Base-by-base conservation (phyloP, 2,797 vertebrate species). In the Channallabes apus region DNA sequence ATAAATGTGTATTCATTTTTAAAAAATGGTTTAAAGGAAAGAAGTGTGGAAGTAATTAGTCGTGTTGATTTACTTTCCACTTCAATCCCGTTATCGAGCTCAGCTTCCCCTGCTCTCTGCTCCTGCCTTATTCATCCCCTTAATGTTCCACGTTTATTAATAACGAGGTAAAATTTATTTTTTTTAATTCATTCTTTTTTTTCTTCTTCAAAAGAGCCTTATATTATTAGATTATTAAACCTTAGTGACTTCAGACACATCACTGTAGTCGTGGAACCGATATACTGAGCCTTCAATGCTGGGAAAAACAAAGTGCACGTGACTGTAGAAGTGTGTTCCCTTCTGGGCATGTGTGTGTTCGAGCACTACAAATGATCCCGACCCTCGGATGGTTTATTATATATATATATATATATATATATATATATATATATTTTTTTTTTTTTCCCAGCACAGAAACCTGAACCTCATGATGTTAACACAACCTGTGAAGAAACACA, bases 401-500 rank as follows among this genome's bases (percentile, higher is more conserved):
- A 32, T 32, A 32, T 32, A 32, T 32, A 32, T 32, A 32, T 32
- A 32, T 32, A 35, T 32, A 32, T 32, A 32, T 32, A 32, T 32
- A 35, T n/a, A n/a, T n/a, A n/a, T n/a, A n/a, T n/a, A n/a, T n/a
- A n/a, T n/a, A n/a, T n/a, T n/a, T n/a, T 3, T 35, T 3, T 73
- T n/a, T 51, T 75, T 27, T 22, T 7, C 73, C 54, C 51, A 58
- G 73, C 58, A 4, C 12, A 14, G 56, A 61, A 61, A 80, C 82
- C 77, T 65, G 64, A 77, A 86, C 67, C 83, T 62, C 24, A 58
- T 84, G 59, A 58, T 84, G 51, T 64, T 62, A 51, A 46, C 59
- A 72, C 46, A 22, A 20, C 82, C 85, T 89, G 88, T 87, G 85
- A 89, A 85, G 4, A 80, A 35, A 77, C 41, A 85, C 35, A 62